Base-by-base conservation (phyloP, 1,140 invertebrate species). In the Trichogramma pretiosum region DNA sequence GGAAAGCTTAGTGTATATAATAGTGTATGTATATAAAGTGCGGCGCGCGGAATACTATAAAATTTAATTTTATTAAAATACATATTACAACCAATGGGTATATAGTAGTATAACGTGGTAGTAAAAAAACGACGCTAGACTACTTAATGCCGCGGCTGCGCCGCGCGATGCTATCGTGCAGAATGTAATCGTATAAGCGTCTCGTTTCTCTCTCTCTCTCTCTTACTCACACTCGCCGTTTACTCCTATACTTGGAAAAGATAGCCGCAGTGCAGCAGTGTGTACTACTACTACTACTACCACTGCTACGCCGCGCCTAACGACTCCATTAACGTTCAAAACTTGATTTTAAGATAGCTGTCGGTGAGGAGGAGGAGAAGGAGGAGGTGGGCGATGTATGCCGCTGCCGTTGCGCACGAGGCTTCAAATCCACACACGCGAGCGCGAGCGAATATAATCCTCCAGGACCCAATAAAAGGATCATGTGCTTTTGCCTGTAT, bases 301-400 rank as follows among this genome's bases (percentile, higher is more conserved):
- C n/a, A n/a, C n/a, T n/a, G 32, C 22, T 36, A 14, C 14, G 24
- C 30, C 28, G 26, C 33, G 30, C 17, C 11, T 36, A 49, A 49
- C 47, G 40, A 49, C 47, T 49, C 40, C 47, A 49, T 49, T 49
- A 49, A 43, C 34, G 33, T 37, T 43, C n/a, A 43, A n/a, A 37
- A 33, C 40, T 33, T 37, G 47, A 43, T 43, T 43, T 42, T 18
- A 37, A 39, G 33, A 43, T 37, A 48, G 36, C n/a, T n/a, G n/a
- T n/a, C n/a, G n/a, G n/a, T n/a, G n/a, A n/a, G n/a, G n/a, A n/a
- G n/a, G n/a, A n/a, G n/a, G n/a, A n/a, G n/a, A n/a, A n/a, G n/a
- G n/a, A n/a, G n/a, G n/a, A n/a, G n/a, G n/a, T n/a, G n/a, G n/a
- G n/a, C n/a, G n/a, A n/a, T n/a, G n/a, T n/a, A n/a, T n/a, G n/a